Evolutionary conservation across 2,113 vertebrate genomes (phyloP), one percentile per base, ranked within the genome.

Genomic region (Pristiophorus japonicus): DNA sequence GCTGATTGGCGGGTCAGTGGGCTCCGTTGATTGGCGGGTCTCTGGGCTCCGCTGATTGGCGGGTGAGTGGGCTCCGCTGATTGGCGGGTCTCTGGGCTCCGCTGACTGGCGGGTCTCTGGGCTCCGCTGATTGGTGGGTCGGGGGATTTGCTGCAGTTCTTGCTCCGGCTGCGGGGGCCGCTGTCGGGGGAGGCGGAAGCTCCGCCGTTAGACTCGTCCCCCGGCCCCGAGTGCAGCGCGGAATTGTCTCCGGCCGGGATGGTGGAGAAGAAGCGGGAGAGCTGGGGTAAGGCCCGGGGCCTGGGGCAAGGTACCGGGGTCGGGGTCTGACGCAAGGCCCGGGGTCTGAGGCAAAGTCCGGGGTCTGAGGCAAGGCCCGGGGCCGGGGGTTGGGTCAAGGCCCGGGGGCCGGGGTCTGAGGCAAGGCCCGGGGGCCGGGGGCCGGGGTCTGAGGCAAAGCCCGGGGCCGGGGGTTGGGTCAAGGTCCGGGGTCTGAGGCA

Each of bases 201-300:
- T 47, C 10, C 8, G 55, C 8, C 47, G 0, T 22, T 20, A 10
- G 8, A 73, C 24, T 24, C 0, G 42, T 47, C 24, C 45, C 75
- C 81, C 81, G 51, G 51, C n/a, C 18, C 7, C 1, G 27, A n/a
- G n/a, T 42, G 75, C n/a, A 81, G 5, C 75, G n/a, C 34, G n/a
- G 6, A 81, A 75, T n/a, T 11, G 10, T 1, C n/a, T 11, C 73
- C 73, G 5, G 0, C 66, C 66, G 7, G 70, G 45, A 91, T 91
- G 88, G 88, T 91, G 55, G 88, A 91, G 88, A 91, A 91, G 16
- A 91, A 91, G 16, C 88, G 88, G 14, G 88, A 91, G 59, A 91
- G 88, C 59, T 4, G 30, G 34, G 88, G 88, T 91, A n/a, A 91
- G 51, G 51, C 2, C 51, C 51, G 51, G 51, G 67, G 67, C 2